These are phyloP conservation scores for Cryptotis parvus DNA, from an alignment of 2,113 vertebrate genomes.

Conservation along the genomic window DNA sequence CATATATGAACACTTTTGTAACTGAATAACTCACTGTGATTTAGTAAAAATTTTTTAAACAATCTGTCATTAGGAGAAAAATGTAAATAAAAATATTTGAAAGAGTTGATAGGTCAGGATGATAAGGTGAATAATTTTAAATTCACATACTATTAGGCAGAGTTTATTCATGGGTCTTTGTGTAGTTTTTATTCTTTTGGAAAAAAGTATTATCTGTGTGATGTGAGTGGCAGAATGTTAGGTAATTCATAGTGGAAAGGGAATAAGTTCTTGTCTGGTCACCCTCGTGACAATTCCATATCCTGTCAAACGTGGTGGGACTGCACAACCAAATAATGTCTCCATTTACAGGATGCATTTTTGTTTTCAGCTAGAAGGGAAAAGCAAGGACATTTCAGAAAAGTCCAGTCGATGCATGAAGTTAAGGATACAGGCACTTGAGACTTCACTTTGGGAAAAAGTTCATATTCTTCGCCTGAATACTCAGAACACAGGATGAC, in stretches of 20 bases:
- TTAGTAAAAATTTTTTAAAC: too few species aligned
- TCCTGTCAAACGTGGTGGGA: neutral
- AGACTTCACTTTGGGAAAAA: neutral
- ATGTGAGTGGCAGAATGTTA: neutral
- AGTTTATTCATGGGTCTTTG: neutral
- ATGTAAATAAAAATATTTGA: neutral
- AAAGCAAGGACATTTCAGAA: constrained; percentile 10
- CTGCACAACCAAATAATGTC: neutral
- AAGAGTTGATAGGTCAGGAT: neutral
- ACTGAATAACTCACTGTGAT: too few species aligned
- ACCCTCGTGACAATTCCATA: neutral
- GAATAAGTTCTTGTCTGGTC: neutral
- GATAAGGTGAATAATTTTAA: neutral
- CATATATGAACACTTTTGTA: too few species aligned
- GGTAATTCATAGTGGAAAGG: neutral
- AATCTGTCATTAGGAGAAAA: too few species aligned
- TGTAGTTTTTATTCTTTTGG: neutral
- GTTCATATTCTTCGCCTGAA: constrained; percentile 47
- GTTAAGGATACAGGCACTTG: constrained; percentile 29
- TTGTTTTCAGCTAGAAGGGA: constrained; percentile 4
- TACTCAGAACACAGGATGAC: neutral
- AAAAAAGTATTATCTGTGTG: neutral
- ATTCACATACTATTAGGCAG: neutral
- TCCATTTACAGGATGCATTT: neutral
- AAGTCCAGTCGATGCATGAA: neutral